Evolutionary conservation across 2,113 vertebrate species (phyloP), one percentile per base, ranked within the genome.

Genomic region (Peromyscus californicus): DNA sequence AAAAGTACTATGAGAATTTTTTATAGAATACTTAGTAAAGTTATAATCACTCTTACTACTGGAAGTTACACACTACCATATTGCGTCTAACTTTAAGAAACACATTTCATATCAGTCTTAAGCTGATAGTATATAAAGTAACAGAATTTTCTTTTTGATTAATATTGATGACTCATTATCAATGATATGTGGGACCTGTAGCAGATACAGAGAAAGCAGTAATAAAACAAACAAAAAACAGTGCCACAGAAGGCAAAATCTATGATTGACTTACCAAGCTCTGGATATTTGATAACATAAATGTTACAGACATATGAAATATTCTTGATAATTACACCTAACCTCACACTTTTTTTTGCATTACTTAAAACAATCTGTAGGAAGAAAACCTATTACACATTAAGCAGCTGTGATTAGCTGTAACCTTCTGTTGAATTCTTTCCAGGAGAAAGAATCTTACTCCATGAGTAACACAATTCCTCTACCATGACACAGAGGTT

Each of bases 401-500:
- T 78, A 94, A 89, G 19, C 88, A 92, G 21, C 84, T 96, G n/a
- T 12, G 36, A 83, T n/a, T 92, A 93, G 42, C 85, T 59, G 63
- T 26, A 74, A 75, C 45, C 89, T 84, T 91, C 80, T 94, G 74
- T 90, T 94, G 96, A 69, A 45, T 7, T 10, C 91, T 1, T 89
- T 85, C 59, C 36, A 21, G 84, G 42, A 11, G 15, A 86, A 89
- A 76, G 33, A 90, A 29, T 74, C 61, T 96, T 0, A 1, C 67
- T 70, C 79, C 3, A 0, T 95, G 88, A 92, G 94, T 91, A 97
- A 89, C 48, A 95, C 65, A 75, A 3, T 93, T 76, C 92, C 67
- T 94, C 29, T 94, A 89, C 92, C 95, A 31, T 7, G 89, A n/a
- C 88, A 93, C 85, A 88, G 84, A 97, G 97, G 97, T 97, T 93